phyloP scores from a whole-genome alignment of 1,140 invertebrate species.

The Drosophila novamexicana region DNA sequence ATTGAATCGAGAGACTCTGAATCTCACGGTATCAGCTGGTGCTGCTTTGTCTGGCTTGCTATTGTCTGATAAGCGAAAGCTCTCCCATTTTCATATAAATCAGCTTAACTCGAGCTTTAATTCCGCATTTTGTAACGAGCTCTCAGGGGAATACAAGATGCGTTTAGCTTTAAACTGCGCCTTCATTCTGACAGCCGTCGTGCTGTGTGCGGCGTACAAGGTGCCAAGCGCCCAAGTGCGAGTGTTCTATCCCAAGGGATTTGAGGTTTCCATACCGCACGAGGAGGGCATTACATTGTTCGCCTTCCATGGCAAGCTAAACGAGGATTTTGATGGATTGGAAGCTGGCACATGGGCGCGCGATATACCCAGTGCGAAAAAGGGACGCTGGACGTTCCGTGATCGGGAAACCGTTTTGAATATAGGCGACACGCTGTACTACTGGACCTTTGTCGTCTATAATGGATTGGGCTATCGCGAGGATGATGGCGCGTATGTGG shows the following conservation, averaged over 20 bases:
- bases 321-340: constrained; percentile 89
- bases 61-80: background rate
- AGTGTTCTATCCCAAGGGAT: constrained; percentile 87
- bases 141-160: constrained; percentile 32
- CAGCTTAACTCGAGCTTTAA: background rate
- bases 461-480: constrained; percentile 87
- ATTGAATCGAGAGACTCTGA: background rate
- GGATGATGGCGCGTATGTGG: constrained; percentile 86
- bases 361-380: constrained; percentile 87
- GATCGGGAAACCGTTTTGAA: constrained; percentile 87
- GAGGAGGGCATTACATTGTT: constrained; percentile 89
- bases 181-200: constrained; percentile 12
- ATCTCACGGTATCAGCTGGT: background rate
- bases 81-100: constrained; percentile 13
- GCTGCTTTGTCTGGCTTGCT: background rate
- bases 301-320: constrained; percentile 90
- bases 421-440: constrained; percentile 89
- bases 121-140: background rate
- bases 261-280: constrained; percentile 88
- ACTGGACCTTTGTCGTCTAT: constrained; percentile 89
- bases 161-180: constrained; percentile 3
- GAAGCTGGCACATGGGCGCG: constrained; percentile 89
- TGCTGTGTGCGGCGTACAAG: constrained; percentile 37
- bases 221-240: constrained; percentile 86
- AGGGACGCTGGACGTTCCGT: constrained; percentile 89